Evolutionary conservation across 2,888 invertebrate species (phyloP), one percentile per base, ranked within the genome.

Genomic region (Torymus auratus): DNA sequence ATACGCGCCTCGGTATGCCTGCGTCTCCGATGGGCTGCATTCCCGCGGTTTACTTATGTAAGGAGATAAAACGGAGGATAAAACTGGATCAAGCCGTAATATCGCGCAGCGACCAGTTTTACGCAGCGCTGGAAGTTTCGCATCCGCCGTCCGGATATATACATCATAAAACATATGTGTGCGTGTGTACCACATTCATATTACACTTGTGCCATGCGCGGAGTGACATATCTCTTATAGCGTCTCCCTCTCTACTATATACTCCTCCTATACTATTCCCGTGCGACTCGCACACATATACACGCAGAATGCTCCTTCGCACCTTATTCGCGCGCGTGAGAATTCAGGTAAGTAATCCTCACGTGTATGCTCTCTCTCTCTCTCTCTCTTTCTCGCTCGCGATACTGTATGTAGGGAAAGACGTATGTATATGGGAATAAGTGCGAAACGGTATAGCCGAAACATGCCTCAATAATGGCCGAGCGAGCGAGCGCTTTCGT

Each of bases 11-110:
- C n/a, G 17, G 14, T 28, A 23, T 12, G n/a, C 20, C n/a, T n/a
- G 53, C 55, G 7, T 28, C 41, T 20, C 41, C 14, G n/a, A 62
- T 23, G 11, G 11, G 20, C 53, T 41, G 15, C 61, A 61, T 76
- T 80, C 76, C 80, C 76, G 76, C 76, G 72, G 62, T 76, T 62
- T 70, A 76, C 80, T 76, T 79, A 62, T 20, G 61, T 78, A 71
- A 71, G 62, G 61, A 55, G 76, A 72, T 74, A 74, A 78, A 41
- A 50, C 41, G 13, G 15, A 55, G 65, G 61, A 61, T 78, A 77
- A 80, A 83, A 75, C 73, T 76, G 74, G 78, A 83, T 78, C 81
- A 83, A 81, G 79, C 68, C 64, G 70, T 80, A 72, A 72, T 68
- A 75, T 75, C 70, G 56, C 56, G 52, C 17, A 15, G 20, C 17